Evolutionary conservation across 1,140 invertebrate genomes (phyloP), one percentile per base, ranked within the genome.

Genomic region (Aphidius ervi): DNA sequence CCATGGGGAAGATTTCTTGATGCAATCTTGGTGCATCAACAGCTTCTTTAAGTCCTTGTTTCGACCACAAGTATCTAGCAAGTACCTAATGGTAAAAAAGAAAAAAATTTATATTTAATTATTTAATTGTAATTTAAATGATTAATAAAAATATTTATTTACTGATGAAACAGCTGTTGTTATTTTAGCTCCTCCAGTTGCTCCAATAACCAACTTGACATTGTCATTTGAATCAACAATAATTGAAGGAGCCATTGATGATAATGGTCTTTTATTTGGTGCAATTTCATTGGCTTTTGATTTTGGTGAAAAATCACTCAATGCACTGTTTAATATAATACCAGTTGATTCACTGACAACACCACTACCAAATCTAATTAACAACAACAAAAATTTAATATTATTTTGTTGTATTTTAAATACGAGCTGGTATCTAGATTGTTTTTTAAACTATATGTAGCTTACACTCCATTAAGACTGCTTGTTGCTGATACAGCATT

Each of bases 251-350:
- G 84, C 86, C 90, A 97, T 97, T 6, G 95, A 97, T 0, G 94
- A 97, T 63, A 97, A 74, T 0, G 97, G 89, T 41, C 93, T 82
- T 75, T 98, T 98, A 16, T 88, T 87, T 6, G 88, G 85, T 47
- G 78, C 74, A 55, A 98, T 91, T 59, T 82, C 85, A 76, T 93
- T 98, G 8, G 82, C 78, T 65, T 86, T 82, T 2, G 86, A 87
- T 0, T 92, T 87, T 3, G 88, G 84, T 0, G 92, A 90, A 77
- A 99, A 99, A 74, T 99, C 96, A 74, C 97, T 93, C 94, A 99
- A 98, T 52, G 88, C 89, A 73, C 92, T 89, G 79, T 99, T 99
- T 67, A 95, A 85, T 4, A 98, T 79, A 46, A 99, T 94, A 41
- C 96, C 97, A 0, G 95, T 97, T 53, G 84, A 84, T 31, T 83